Percentiles rank a stretch among this genome's conserved stretches.
These are phyloP conservation scores for Macroglossus sobrinus DNA, from an alignment of 2,113 vertebrate genomes.

Conservation along the genomic window DNA sequence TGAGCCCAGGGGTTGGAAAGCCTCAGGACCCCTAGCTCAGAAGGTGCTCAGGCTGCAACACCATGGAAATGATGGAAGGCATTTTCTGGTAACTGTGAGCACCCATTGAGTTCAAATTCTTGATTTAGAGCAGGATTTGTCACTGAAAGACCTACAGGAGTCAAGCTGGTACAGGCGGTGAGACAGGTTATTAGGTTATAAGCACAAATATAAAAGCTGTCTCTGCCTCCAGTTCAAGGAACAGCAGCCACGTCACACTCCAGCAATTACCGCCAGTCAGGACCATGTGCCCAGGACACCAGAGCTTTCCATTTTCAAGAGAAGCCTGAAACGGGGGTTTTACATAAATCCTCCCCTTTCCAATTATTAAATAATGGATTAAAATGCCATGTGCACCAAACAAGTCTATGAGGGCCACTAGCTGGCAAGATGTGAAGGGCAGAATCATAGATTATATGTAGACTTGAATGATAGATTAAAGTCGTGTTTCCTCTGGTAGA, in stretches of 20 bases:
- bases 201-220: accelerated
- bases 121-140: not conserved
- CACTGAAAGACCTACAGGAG: not conserved
- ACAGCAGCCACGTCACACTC: not conserved
- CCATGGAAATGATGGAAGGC: not conserved
- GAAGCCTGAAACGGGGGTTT: not conserved
- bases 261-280: not conserved
- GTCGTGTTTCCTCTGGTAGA: not conserved
- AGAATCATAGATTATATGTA: not conserved
- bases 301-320: not conserved
- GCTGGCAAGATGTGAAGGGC: not conserved
- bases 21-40: not conserved
- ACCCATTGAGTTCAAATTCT: not conserved
- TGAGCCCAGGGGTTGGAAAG: not conserved
- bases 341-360: not conserved
- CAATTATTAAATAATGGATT: not conserved
- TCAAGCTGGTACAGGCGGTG: not conserved
- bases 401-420: not conserved
- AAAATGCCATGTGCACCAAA: not conserved
- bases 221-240: not conserved
- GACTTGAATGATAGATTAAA: not conserved
- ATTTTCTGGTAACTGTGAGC: not conserved
- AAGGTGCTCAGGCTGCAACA: not conserved
- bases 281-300: not conserved
- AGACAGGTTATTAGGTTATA: not conserved